Evolutionary conservation across 2,888 invertebrate species (phyloP).

Genomic region (Cotesia congregata): DNA sequence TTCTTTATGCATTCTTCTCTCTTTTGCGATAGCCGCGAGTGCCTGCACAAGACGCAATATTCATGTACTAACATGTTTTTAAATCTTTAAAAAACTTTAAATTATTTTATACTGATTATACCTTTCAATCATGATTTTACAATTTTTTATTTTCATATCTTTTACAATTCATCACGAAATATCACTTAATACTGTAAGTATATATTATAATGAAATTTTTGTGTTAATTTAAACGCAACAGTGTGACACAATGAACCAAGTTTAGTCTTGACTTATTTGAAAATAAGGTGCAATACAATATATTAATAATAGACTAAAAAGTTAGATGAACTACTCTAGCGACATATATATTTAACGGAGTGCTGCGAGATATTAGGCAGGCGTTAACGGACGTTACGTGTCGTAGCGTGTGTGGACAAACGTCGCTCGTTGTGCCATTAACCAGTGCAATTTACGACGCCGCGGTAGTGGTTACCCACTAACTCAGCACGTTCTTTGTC

Average conservation of each 20-base stretch:
- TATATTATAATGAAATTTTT: not conserved
- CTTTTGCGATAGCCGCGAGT: not conserved
- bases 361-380: slow-evolving; percentile 60
- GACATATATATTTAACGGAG: slow-evolving; percentile 66
- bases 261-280: too few relatives aligned
- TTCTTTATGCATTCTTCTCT: slow-evolving; percentile 11
- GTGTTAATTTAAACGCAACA: slow-evolving; percentile 4
- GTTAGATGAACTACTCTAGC: slow-evolving; percentile 43
- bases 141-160: not conserved
- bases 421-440: slow-evolving; percentile 60
- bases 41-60: not conserved
- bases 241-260: not conserved
- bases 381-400: slow-evolving; percentile 58
- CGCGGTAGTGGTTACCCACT: slow-evolving; percentile 50
- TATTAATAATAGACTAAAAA: slow-evolving; percentile 2
- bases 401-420: slow-evolving; percentile 54
- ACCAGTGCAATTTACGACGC: slow-evolving; percentile 59
- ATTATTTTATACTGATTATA: slow-evolving; percentile 17
- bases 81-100: slow-evolving; percentile 16
- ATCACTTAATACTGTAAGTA: not conserved
- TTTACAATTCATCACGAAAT: not conserved
- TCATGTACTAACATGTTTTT: slow-evolving; percentile 24
- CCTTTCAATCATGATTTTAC: slow-evolving; percentile 4
- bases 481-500: slow-evolving; percentile 36
- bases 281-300: too few relatives aligned